Evolutionary conservation across 2,888 invertebrate genomes (phyloP).

Genomic region (Platypus cylindrus): DNA sequence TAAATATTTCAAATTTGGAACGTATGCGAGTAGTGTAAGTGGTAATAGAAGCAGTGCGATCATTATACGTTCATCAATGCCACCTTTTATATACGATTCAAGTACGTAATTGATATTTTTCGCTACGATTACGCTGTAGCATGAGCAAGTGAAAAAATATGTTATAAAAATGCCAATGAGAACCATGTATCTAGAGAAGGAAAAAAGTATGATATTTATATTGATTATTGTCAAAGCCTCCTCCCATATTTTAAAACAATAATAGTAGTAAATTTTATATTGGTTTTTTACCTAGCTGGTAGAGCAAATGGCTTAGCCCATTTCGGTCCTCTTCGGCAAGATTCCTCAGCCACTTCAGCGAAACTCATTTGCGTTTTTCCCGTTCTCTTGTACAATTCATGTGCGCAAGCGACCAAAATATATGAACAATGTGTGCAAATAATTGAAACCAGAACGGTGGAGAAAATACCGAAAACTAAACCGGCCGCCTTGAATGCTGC

Average conservation of each 20-base stretch:
- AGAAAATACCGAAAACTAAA: conserved; percentile 67
- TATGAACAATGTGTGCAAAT: conserved; percentile 94
- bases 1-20: conserved; percentile 78
- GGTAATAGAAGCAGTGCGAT: conserved; percentile 47
- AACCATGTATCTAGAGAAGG: conserved; percentile 46
- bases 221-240: no score
- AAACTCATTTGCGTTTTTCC: conserved; percentile 67
- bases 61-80: conserved; percentile 7
- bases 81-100: conserved; percentile 41
- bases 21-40: conserved; percentile 68
- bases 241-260: no score
- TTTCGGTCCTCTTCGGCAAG: conserved; percentile 65
- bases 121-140: conserved; percentile 89
- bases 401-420: conserved; percentile 67
- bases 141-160: conserved; percentile 95
- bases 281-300: conserved; percentile 44
- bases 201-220: no score
- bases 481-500: conserved; percentile 82
- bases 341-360: conserved; percentile 71
- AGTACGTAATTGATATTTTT: conserved; percentile 65
- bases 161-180: conserved; percentile 74
- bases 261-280: no score
- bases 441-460: conserved; percentile 72
- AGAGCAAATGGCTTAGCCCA: conserved; percentile 50
- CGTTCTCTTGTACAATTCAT: conserved; percentile 62